These are phyloP conservation scores for Gymnogyps californianus DNA, from an alignment of 2,113 vertebrate genomes.

Conservation along the genomic window DNA sequence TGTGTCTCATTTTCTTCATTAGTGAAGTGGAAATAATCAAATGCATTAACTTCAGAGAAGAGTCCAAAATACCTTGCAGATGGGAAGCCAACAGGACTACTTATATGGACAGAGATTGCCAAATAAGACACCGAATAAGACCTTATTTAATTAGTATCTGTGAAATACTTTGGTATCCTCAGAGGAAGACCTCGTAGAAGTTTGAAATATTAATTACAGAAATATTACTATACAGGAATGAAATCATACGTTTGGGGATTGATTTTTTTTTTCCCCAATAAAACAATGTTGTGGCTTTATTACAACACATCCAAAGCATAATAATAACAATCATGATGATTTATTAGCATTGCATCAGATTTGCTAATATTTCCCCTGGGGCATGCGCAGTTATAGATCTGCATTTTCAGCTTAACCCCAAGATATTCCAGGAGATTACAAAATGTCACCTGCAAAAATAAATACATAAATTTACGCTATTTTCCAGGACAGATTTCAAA, in stretches of 20 bases:
- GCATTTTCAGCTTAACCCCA: not conserved
- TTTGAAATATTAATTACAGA: constrained; percentile 43
- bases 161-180: not conserved
- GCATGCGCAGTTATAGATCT: not conserved
- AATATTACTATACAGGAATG: not conserved
- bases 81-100: not conserved
- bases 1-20: not conserved
- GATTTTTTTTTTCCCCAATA: not conserved
- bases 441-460: constrained; percentile 33
- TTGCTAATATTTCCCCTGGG: not conserved
- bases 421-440: not conserved
- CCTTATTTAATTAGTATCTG: constrained; percentile 13
- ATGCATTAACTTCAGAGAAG: not conserved
- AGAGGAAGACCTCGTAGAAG: not conserved
- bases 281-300: not conserved
- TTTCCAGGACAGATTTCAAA: constrained; percentile 5
- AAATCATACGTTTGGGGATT: constrained; percentile 6
- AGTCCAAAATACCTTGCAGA: constrained; percentile 6
- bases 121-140: not conserved
- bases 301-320: not conserved
- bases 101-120: not conserved
- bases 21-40: constrained; percentile 20
- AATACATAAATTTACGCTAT: not conserved
- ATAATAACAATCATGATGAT: not conserved
- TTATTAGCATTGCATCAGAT: constrained; percentile 33